Percentiles rank a stretch among this genome's conserved stretches.
phyloP scores from a whole-genome alignment of 1,140 invertebrate species.

The Aplysia californica region DNA sequence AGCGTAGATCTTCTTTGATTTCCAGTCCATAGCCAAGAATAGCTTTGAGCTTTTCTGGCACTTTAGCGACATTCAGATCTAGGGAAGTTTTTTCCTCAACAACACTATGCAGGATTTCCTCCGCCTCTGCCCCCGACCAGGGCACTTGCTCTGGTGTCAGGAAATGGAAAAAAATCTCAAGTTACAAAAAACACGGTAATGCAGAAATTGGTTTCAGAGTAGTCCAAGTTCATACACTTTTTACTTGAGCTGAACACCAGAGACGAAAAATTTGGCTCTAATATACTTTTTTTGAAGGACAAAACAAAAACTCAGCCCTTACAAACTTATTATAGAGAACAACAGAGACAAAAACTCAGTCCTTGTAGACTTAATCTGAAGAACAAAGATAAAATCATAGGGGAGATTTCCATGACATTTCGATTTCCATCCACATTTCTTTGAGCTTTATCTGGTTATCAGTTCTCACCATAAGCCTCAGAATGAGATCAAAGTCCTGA shows the following conservation, averaged over 20 bases:
- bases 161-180: background rate
- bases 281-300: too few relatives aligned
- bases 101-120: conserved; percentile 2
- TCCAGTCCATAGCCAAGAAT: conserved; percentile 15
- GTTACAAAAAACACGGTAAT: background rate
- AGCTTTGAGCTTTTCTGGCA: background rate
- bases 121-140: background rate
- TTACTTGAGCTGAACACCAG: background rate
- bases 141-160: background rate
- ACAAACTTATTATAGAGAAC: too few relatives aligned
- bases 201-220: background rate
- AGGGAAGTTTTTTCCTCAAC: background rate
- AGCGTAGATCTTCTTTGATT: background rate
- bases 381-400: too few relatives aligned
- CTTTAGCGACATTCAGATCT: background rate
- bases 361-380: too few relatives aligned
- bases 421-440: too few relatives aligned
- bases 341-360: too few relatives aligned
- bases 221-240: background rate
- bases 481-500: too few relatives aligned
- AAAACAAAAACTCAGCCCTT: too few relatives aligned
- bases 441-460: too few relatives aligned
- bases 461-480: too few relatives aligned
- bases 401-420: too few relatives aligned
- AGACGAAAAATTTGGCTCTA: too few relatives aligned